A percentile compares a stretch with the other conserved stretches of the same genome.
Conservation (phyloP, 2,888 invertebrate genomes). For the Julus scanicus region DNA sequence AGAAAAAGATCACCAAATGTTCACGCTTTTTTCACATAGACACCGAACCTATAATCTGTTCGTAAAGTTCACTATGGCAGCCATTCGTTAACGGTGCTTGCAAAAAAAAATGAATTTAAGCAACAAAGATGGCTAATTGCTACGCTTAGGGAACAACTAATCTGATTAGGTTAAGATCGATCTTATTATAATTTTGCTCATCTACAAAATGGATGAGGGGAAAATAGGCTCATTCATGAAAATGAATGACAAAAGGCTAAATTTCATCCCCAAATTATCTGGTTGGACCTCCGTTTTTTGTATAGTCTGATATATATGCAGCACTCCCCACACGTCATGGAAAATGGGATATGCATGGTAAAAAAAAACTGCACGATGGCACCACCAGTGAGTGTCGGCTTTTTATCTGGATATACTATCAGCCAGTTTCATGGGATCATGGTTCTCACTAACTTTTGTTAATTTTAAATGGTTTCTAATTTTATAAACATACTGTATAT, state of each 20-base stretch:
- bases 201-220: slow-evolving; percentile 28
- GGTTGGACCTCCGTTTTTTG: not conserved
- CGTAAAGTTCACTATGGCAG: not conserved
- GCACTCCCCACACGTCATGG: not conserved
- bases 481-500: too few relatives aligned
- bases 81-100: slow-evolving; percentile 41
- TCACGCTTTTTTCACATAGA: slow-evolving; percentile 49
- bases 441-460: too few relatives aligned
- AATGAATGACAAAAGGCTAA: slow-evolving; percentile 4
- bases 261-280: slow-evolving; percentile 25
- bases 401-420: too few relatives aligned
- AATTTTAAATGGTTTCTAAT: too few relatives aligned
- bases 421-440: too few relatives aligned
- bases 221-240: slow-evolving; percentile 34
- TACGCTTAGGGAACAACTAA: slow-evolving; percentile 48
- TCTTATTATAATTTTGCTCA: not conserved
- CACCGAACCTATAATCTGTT: slow-evolving; percentile 50
- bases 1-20: slow-evolving; percentile 44
- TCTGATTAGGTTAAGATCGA: slow-evolving; percentile 51
- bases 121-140: slow-evolving; percentile 54
- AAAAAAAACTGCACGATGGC: too few relatives aligned
- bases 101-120: slow-evolving; percentile 49
- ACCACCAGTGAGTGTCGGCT: too few relatives aligned
- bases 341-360: too few relatives aligned
- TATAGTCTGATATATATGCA: not conserved